These are phyloP conservation scores for Oreochromis spilurus DNA, from an alignment of 2,113 vertebrate genomes.

Conservation along the genomic window DNA sequence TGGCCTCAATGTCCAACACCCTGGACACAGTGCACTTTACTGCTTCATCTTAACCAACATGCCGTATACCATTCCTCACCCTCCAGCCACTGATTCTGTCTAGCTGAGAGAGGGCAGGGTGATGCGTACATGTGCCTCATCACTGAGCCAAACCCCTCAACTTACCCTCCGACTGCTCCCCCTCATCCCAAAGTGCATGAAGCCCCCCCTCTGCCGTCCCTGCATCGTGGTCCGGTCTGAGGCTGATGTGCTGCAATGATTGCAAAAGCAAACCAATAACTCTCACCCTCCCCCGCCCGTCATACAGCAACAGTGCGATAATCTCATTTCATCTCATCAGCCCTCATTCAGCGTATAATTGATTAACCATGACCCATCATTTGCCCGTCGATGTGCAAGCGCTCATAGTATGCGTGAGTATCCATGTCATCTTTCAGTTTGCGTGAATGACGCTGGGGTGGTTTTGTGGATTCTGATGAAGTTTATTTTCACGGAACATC, in stretches of 20 bases:
- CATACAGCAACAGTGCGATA: conserved; percentile 14
- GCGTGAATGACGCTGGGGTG: not conserved
- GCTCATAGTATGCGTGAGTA: not conserved
- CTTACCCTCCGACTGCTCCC: conserved; percentile 21
- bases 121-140: conserved; percentile 5
- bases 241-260: conserved; percentile 68
- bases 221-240: conserved; percentile 59
- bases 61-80: conserved; percentile 33
- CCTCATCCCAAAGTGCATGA: conserved; percentile 59
- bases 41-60: conserved; percentile 48
- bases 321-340: conserved; percentile 48
- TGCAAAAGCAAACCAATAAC: conserved; percentile 66
- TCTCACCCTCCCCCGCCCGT: not conserved
- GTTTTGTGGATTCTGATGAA: not conserved
- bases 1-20: not conserved
- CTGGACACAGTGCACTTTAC: not conserved
- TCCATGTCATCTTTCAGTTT: not conserved
- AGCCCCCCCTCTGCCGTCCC: conserved; percentile 10
- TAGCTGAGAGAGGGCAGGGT: conserved; percentile 40
- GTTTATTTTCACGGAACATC: not conserved
- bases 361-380: conserved; percentile 50
- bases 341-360: conserved; percentile 26
- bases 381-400: conserved; percentile 20
- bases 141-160: conserved; percentile 29
- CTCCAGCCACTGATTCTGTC: conserved; percentile 70